A percentile compares a stretch with the other conserved stretches of the same genome.
Conservation (phyloP, 1,140 invertebrate genomes). For the Bombus cullumanus region DNA sequence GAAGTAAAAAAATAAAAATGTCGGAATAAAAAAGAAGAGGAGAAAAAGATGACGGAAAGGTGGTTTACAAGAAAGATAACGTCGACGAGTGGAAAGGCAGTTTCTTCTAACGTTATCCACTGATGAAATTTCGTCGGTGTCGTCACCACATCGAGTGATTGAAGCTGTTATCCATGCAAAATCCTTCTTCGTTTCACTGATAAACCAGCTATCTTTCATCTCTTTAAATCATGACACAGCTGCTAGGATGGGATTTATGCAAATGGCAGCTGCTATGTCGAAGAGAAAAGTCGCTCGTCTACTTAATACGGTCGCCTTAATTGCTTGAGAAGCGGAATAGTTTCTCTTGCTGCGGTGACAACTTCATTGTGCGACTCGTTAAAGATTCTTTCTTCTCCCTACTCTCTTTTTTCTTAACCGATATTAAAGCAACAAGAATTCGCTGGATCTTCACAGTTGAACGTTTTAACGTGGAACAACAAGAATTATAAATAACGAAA, state of each 20-base stretch:
- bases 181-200: conserved; percentile 43
- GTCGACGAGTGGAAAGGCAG: neutral
- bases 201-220: conserved; percentile 55
- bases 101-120: conserved; percentile 6
- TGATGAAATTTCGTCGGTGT: conserved; percentile 36
- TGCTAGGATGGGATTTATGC: conserved; percentile 32
- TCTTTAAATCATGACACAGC: conserved; percentile 49
- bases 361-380: conserved; percentile 24
- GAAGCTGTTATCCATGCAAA: conserved; percentile 47
- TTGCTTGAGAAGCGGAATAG: conserved; percentile 26
- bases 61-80: neutral
- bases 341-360: conserved; percentile 11
- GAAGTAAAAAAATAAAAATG: neutral
- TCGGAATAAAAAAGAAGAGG: neutral
- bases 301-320: conserved; percentile 47
- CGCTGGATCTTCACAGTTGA: neutral
- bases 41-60: conserved; percentile 10
- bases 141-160: conserved; percentile 51
- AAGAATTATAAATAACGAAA: neutral
- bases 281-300: conserved; percentile 51
- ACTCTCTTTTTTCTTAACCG: too few species aligned
- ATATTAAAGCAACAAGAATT: neutral
- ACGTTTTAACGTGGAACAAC: neutral
- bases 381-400: neutral
- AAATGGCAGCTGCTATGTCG: conserved; percentile 39